Percentiles rank a stretch among this genome's conserved stretches.
phyloP scores from a whole-genome alignment of 1,140 invertebrate species.

The Hermetia illucens region DNA sequence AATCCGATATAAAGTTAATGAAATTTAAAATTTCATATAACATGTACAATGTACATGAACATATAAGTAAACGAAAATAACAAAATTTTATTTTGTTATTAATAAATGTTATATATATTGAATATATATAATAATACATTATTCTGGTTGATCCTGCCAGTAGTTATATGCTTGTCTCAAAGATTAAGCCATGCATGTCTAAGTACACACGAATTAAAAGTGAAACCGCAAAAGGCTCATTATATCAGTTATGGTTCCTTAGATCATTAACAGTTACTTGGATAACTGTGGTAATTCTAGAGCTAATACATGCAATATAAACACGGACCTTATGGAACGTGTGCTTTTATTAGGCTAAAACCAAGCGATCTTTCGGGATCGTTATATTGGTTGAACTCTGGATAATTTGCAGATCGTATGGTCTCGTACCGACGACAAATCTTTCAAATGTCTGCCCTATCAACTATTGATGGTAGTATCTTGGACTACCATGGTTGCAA shows the following conservation, averaged over 20 bases:
- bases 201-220: constrained; percentile 52
- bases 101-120: no score
- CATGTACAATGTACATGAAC: no score
- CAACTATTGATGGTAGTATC: constrained; percentile 70
- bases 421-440: constrained; percentile 57
- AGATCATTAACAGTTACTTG: constrained; percentile 57
- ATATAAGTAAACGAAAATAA: no score
- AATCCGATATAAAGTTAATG: no score
- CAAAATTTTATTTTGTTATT: no score
- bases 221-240: constrained; percentile 69
- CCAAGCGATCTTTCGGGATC: constrained; percentile 30
- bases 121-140: no score
- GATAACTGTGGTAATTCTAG: constrained; percentile 83
- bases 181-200: constrained; percentile 69
- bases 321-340: constrained; percentile 48
- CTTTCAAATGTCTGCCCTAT: constrained; percentile 82
- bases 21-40: no score
- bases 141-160: no score
- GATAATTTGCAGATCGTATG: constrained; percentile 65
- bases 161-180: no score
- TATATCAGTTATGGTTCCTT: constrained; percentile 63
- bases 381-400: constrained; percentile 58
- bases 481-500: constrained; percentile 66
- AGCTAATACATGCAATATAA: constrained; percentile 69
- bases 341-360: constrained; percentile 59